A percentile compares a stretch with the other conserved stretches of the same genome.
phyloP scores from a whole-genome alignment of 2,888 invertebrate genomes.

The Lasioglossum malachurum region DNA sequence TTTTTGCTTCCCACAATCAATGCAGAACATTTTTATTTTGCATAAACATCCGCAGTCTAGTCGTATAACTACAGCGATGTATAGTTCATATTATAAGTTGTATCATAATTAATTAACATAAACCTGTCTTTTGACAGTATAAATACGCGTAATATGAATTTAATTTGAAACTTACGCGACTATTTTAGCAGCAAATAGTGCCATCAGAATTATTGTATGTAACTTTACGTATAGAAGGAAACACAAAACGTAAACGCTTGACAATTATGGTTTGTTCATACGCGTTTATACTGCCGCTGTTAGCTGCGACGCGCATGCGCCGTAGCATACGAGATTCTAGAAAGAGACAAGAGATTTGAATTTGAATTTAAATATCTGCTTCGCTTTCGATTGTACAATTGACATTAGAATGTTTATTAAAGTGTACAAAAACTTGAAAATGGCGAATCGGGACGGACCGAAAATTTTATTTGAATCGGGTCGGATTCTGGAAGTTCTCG shows the following conservation, averaged over 20 bases:
- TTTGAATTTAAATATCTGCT: neutral
- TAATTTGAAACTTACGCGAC: neutral
- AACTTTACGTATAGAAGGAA: neutral
- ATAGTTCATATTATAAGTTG: neutral
- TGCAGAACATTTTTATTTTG: neutral
- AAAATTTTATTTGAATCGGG: too few species aligned
- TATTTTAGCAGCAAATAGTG: neutral
- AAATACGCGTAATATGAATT: neutral
- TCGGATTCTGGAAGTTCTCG: neutral
- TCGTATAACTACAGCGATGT: conserved; percentile 13
- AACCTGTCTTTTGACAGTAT: conserved; percentile 23
- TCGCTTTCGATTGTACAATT: neutral
- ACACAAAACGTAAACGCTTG: neutral
- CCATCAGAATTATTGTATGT: neutral
- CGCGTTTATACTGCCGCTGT: neutral
- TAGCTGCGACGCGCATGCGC: neutral
- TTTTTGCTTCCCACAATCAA: too few species aligned
- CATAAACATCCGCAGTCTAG: neutral
- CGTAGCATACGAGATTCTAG: neutral
- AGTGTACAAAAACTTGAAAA: neutral
- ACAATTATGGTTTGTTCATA: conserved; percentile 2
- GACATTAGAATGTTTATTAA: neutral
- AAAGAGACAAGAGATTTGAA: neutral
- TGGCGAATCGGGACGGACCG: too few species aligned
- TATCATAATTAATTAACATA: too few species aligned